phyloP scores from a whole-genome alignment of 2,888 invertebrate genomes.

The Cataglyphis cursor region DNA sequence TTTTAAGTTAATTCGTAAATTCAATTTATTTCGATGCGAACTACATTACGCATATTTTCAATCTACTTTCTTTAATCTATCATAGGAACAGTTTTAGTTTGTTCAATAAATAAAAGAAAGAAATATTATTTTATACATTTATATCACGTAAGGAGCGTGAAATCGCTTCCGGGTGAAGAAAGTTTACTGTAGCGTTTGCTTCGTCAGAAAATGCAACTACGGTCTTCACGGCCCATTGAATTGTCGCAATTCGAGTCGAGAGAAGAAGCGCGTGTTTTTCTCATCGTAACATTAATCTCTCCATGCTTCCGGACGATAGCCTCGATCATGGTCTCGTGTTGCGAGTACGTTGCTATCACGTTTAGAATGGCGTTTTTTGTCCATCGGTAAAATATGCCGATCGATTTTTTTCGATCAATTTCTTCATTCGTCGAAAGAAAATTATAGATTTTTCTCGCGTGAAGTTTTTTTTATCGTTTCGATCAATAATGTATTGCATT shows the following conservation, averaged over 20 bases:
- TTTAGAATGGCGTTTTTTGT: slow-evolving; percentile 37
- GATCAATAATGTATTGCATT: background rate
- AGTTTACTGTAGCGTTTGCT: background rate
- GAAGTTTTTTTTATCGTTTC: background rate
- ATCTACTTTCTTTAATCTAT: background rate
- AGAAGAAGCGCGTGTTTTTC: slow-evolving; percentile 42
- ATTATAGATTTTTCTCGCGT: slow-evolving; percentile 18
- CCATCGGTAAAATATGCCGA: background rate
- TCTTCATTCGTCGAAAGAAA: background rate
- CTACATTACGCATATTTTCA: too few species aligned
- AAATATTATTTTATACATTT: background rate
- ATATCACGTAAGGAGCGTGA: background rate
- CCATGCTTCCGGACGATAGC: slow-evolving; percentile 64
- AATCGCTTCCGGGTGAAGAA: slow-evolving; percentile 9
- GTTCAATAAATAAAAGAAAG: background rate
- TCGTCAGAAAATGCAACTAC: background rate
- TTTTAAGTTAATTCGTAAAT: background rate
- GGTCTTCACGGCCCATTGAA: slow-evolving; percentile 39
- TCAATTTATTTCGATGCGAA: background rate
- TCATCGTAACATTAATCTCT: slow-evolving; percentile 63
- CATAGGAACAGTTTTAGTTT: background rate
- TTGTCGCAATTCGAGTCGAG: slow-evolving; percentile 51
- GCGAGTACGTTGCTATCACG: slow-evolving; percentile 34
- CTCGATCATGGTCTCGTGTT: slow-evolving; percentile 10
- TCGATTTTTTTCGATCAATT: background rate